These are phyloP conservation scores for Hylomyscus alleni DNA, from an alignment of 2,797 vertebrate species.

Conservation along the genomic window DNA sequence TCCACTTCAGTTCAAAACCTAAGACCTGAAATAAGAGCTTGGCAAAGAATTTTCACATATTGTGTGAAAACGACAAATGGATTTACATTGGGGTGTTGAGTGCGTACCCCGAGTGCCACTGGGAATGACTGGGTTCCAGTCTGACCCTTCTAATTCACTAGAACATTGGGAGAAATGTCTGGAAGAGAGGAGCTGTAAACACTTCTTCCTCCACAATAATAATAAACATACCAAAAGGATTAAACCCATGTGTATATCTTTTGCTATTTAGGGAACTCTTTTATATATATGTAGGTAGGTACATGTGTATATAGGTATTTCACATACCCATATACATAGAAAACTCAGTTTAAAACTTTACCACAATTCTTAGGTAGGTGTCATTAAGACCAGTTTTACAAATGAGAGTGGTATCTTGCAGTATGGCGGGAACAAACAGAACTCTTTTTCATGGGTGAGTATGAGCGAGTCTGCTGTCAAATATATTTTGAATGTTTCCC, in stretches of 20 bases:
- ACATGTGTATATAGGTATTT: not conserved
- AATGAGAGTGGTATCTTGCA: not conserved
- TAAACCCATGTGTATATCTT: not conserved
- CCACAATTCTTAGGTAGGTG: not conserved
- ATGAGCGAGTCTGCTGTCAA: not conserved
- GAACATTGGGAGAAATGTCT: not conserved
- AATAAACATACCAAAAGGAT: not conserved
- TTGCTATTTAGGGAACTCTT: not conserved
- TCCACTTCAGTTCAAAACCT: conserved; percentile 3
- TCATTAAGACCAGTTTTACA: not conserved
- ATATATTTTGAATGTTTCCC: not conserved
- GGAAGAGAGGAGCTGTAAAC: not conserved
- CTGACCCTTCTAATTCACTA: not conserved
- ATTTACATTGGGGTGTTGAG: conserved; percentile 36
- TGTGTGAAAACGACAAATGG: conserved; percentile 33
- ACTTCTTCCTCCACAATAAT: not conserved
- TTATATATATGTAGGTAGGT: not conserved
- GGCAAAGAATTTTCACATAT: conserved; percentile 47
- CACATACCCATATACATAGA: not conserved
- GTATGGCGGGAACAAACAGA: not conserved
- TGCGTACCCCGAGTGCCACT: not conserved
- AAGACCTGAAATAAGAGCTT: conserved; percentile 63
- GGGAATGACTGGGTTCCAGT: conserved; percentile 15
- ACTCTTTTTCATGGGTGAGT: not conserved
- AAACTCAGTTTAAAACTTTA: conserved; percentile 34